A percentile compares a stretch with the other conserved stretches of the same genome.
These are phyloP conservation scores for Plecotus auritus DNA, from an alignment of 2,113 vertebrate species.

Conservation along the genomic window DNA sequence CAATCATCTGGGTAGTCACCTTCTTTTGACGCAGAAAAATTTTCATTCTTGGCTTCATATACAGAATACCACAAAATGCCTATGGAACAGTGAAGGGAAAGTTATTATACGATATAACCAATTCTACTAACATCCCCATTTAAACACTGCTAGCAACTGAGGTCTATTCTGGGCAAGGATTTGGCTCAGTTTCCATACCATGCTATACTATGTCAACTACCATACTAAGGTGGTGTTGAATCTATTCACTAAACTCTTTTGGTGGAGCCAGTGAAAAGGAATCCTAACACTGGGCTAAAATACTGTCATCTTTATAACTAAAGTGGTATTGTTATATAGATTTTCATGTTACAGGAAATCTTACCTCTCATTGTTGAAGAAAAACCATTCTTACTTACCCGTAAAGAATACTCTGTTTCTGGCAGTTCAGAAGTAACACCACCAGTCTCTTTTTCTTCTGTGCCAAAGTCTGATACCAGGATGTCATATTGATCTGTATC, in stretches of 20 bases:
- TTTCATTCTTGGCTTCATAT: conserved; percentile 87
- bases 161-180: conserved; percentile 2
- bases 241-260: neutral
- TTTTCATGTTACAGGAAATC: conserved; percentile 31
- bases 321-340: neutral
- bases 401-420: conserved; percentile 86
- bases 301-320: neutral
- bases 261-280: neutral
- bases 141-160: neutral
- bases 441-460: conserved; percentile 73
- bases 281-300: neutral
- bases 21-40: conserved; percentile 85
- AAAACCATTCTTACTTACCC: conserved; percentile 77
- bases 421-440: conserved; percentile 76
- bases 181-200: neutral
- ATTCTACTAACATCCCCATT: neutral
- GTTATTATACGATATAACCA: neutral
- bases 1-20: conserved; percentile 82
- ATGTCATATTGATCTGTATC: conserved; percentile 80
- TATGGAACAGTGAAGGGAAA: conserved; percentile 67
- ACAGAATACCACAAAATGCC: conserved; percentile 87
- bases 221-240: neutral
- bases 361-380: conserved; percentile 28
- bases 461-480: conserved; percentile 81
- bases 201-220: neutral